Conservation (phyloP, 2,113 vertebrate genomes). For the Alces alces region DNA sequence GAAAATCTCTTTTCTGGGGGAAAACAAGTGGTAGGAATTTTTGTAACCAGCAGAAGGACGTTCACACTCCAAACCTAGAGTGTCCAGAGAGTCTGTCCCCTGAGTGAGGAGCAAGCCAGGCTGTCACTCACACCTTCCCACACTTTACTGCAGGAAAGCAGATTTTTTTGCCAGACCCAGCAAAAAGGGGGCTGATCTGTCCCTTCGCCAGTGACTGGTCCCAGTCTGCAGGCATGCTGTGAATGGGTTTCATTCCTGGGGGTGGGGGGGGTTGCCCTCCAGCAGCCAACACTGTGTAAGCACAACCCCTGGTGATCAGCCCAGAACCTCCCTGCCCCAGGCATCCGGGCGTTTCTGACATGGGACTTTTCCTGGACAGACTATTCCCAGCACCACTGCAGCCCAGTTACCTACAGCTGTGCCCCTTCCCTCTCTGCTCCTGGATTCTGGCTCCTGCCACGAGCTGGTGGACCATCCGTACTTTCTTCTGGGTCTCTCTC, state of each 20-base stretch:
- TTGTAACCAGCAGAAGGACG: not conserved
- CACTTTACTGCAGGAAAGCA: not conserved
- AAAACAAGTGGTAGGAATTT: not conserved
- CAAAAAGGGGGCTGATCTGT: not conserved
- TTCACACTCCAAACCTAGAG: not conserved
- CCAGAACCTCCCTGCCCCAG: not conserved
- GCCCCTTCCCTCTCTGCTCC: not conserved
- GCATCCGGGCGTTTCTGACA: not conserved
- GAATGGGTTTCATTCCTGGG: not conserved
- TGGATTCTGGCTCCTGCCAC: not conserved
- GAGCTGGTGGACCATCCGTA: not conserved
- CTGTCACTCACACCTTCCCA: not conserved
- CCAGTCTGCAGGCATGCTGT: not conserved
- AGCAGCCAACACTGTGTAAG: not conserved
- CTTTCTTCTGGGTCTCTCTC: not conserved
- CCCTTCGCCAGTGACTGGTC: not conserved
- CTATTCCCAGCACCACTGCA: not conserved
- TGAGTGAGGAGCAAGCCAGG: not conserved
- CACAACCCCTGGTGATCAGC: not conserved
- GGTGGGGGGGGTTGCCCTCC: not conserved
- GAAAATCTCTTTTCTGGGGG: not conserved
- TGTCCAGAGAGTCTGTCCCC: not conserved
- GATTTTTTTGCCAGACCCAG: not conserved
- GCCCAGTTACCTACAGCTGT: not conserved
- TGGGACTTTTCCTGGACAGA: not conserved